Conservation (phyloP, 2,888 invertebrate genomes). For the Cataglyphis altisquamis region DNA sequence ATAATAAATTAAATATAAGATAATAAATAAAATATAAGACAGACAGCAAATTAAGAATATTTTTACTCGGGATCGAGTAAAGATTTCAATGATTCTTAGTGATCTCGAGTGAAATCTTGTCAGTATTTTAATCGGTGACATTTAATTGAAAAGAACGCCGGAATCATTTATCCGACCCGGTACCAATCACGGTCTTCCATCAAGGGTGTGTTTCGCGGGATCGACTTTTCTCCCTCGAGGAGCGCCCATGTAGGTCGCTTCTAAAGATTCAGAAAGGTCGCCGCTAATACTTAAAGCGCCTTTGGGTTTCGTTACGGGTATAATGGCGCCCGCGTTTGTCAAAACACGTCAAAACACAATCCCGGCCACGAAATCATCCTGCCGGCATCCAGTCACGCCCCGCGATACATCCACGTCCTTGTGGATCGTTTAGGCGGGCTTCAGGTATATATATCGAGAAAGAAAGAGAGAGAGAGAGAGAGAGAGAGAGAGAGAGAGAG, state of each 20-base stretch:
- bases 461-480: constrained; percentile 24
- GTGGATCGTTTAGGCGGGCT: constrained; percentile 58
- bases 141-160: background rate
- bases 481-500: constrained; percentile 24
- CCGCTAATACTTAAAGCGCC: constrained; percentile 70
- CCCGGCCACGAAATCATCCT: constrained; percentile 80
- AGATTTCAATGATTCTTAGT: too few species aligned
- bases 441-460: constrained; percentile 44
- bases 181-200: constrained; percentile 67
- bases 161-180: constrained; percentile 20
- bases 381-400: constrained; percentile 80
- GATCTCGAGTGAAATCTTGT: too few species aligned
- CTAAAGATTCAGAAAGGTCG: constrained; percentile 63
- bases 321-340: constrained; percentile 85
- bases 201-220: constrained; percentile 72
- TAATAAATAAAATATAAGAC: too few species aligned
- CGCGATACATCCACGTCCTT: constrained; percentile 81
- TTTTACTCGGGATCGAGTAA: too few species aligned
- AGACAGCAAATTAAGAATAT: too few species aligned
- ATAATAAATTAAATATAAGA: too few species aligned
- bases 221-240: constrained; percentile 57
- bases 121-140: too few species aligned
- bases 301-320: constrained; percentile 74
- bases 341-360: constrained; percentile 86
- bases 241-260: constrained; percentile 83